phyloP scores from a whole-genome alignment of 2,888 invertebrate species.

The Didymodactylos carnosus region DNA sequence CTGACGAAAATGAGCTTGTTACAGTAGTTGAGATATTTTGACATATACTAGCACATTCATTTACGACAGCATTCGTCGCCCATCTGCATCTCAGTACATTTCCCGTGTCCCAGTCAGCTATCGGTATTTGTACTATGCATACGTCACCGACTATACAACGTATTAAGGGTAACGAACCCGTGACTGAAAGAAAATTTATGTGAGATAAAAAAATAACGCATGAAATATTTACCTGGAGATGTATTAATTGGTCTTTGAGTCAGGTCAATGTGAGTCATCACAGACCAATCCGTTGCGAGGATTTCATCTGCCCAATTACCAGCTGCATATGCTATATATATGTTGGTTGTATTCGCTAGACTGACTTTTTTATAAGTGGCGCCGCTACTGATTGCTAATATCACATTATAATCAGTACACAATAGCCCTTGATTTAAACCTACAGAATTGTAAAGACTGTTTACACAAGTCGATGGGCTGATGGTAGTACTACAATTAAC shows the following conservation, averaged over 20 bases:
- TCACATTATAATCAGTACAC: neutral
- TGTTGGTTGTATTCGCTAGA: neutral
- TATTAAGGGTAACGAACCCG: neutral
- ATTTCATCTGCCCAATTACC: neutral
- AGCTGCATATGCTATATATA: neutral
- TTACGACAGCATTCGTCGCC: neutral
- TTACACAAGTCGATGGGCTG: neutral
- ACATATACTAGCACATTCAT: neutral
- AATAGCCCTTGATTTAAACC: neutral
- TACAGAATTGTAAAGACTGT: neutral
- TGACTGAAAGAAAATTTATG: neutral
- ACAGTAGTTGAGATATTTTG: neutral
- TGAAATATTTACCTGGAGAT: neutral
- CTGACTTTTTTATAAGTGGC: neutral
- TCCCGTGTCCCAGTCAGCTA: neutral
- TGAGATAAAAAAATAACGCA: too few relatives aligned
- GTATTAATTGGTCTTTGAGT: neutral
- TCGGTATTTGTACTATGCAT: neutral
- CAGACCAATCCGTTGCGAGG: neutral
- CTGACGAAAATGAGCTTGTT: neutral
- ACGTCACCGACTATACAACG: neutral
- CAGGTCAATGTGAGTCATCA: neutral
- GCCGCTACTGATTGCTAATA: neutral
- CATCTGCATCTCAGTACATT: neutral
- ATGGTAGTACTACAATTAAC: neutral